These are phyloP conservation scores for Artibeus jamaicensis DNA, from an alignment of 2,797 vertebrate species.

Conservation along the genomic window DNA sequence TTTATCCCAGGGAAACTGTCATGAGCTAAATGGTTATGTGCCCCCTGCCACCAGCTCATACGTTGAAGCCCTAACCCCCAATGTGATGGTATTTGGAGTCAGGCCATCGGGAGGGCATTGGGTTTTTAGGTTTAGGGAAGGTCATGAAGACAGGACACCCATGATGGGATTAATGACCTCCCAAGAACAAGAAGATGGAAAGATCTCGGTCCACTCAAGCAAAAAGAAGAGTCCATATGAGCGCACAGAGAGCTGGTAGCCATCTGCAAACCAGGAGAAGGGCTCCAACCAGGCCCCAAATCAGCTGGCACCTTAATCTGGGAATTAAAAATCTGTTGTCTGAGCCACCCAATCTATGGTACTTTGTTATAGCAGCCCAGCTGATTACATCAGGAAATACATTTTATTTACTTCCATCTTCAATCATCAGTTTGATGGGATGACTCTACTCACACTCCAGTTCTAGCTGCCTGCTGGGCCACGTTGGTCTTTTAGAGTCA, in stretches of 20 bases:
- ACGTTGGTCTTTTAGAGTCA: not conserved
- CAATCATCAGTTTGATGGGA: not conserved
- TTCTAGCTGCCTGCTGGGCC: not conserved
- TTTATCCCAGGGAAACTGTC: not conserved
- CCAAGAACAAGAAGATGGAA: not conserved
- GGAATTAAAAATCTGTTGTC: not conserved
- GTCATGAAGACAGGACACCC: not conserved
- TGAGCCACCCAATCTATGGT: not conserved
- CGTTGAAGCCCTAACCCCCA: not conserved
- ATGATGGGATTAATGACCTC: not conserved
- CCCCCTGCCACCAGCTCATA: not conserved
- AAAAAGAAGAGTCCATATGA: not conserved
- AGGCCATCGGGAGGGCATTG: not conserved
- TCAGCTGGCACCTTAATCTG: not conserved
- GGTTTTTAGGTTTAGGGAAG: not conserved
- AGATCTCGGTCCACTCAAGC: not conserved
- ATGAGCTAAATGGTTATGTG: not conserved
- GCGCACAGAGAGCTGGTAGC: not conserved
- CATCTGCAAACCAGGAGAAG: not conserved
- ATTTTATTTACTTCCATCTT: not conserved
- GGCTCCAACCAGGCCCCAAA: not conserved
- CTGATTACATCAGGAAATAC: not conserved
- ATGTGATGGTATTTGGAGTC: not conserved
- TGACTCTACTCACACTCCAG: not conserved
- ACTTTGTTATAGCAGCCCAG: not conserved